Conservation (phyloP, 2,888 invertebrate species). For the Stramonita haemastoma region DNA sequence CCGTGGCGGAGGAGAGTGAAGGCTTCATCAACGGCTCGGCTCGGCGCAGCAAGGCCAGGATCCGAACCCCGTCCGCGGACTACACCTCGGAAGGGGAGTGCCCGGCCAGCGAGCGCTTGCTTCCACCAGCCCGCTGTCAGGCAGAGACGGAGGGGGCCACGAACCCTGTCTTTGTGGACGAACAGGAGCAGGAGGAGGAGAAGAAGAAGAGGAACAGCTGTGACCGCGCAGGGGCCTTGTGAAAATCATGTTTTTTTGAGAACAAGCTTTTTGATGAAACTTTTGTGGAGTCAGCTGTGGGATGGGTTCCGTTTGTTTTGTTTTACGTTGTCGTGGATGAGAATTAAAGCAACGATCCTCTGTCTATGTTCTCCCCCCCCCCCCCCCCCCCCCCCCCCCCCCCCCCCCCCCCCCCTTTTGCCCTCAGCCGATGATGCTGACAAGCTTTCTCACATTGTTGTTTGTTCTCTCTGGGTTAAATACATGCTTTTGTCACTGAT, state of each 20-base stretch:
- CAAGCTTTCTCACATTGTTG: too few species aligned
- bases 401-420: constrained; percentile 9
- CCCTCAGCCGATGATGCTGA: background rate
- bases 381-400: background rate
- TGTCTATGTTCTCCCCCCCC: background rate
- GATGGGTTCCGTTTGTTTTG: background rate
- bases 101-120: constrained; percentile 35
- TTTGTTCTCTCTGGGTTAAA: too few species aligned
- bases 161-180: constrained; percentile 40
- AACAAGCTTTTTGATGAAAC: background rate
- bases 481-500: too few species aligned
- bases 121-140: background rate
- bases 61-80: background rate
- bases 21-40: background rate
- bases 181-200: background rate
- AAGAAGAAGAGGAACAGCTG: background rate
- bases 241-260: background rate
- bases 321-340: background rate
- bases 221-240: background rate
- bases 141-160: background rate
- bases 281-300: background rate
- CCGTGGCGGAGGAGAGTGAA: background rate
- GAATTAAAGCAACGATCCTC: too few species aligned
- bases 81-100: background rate
- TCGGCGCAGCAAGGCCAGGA: constrained; percentile 15